These are phyloP conservation scores for Melinopterus prodromus DNA, from an alignment of 2,888 invertebrate species.

Conservation along the genomic window DNA sequence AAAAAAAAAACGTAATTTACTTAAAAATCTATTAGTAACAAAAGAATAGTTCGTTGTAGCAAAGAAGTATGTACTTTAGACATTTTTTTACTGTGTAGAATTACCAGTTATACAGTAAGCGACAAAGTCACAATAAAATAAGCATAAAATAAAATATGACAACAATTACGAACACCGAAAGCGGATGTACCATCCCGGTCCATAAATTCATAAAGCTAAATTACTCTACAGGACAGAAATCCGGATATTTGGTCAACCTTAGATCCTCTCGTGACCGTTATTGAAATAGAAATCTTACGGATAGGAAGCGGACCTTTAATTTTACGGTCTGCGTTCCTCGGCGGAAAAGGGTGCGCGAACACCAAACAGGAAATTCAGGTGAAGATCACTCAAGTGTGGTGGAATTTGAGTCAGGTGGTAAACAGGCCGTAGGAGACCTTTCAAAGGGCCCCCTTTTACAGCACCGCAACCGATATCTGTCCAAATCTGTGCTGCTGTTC, in stretches of 20 bases:
- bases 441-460: not conserved
- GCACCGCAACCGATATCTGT: not conserved
- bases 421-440: slow-evolving; percentile 15
- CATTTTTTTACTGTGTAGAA: too few relatives aligned
- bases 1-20: too few relatives aligned
- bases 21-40: too few relatives aligned
- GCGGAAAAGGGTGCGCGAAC: slow-evolving; percentile 37
- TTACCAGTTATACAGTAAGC: not conserved
- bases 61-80: too few relatives aligned
- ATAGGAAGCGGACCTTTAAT: slow-evolving; percentile 26
- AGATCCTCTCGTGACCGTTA: not conserved
- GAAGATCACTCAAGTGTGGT: slow-evolving; percentile 33
- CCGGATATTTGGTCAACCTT: not conserved
- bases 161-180: not conserved
- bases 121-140: not conserved
- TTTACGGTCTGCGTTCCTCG: slow-evolving; percentile 38
- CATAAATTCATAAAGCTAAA: slow-evolving; percentile 1
- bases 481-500: not conserved
- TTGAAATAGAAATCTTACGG: not conserved
- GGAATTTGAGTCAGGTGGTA: slow-evolving; percentile 42
- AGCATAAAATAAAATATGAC: slow-evolving; percentile 5
- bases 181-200: slow-evolving; percentile 5
- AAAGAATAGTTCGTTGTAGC: too few relatives aligned
- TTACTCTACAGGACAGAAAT: slow-evolving; percentile 12
- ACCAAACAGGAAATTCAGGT: slow-evolving; percentile 34